Percentiles rank a stretch among this genome's conserved stretches.
Conservation (phyloP, 2,888 invertebrate genomes). For the Aphidius colemani region DNA sequence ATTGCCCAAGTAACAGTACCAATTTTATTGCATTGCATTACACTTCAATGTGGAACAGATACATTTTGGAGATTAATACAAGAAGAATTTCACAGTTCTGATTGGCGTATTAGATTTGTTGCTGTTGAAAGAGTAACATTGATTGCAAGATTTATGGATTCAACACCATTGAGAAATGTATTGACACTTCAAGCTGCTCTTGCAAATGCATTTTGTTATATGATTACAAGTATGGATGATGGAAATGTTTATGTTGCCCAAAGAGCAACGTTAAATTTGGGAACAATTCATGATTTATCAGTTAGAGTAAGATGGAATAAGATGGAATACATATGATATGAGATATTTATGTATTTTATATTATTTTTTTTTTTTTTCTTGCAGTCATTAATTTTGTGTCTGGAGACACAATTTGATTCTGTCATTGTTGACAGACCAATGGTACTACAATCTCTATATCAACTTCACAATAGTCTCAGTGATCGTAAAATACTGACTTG, state of each 20-base stretch:
- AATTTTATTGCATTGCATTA: constrained; percentile 91
- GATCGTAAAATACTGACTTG: constrained; percentile 90
- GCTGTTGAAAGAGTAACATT: constrained; percentile 90
- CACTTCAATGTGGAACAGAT: constrained; percentile 90
- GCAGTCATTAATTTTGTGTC: constrained; percentile 85
- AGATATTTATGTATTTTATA: not conserved
- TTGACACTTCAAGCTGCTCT: constrained; percentile 87
- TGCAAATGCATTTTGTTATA: constrained; percentile 95
- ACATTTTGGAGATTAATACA: constrained; percentile 96
- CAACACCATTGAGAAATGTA: constrained; percentile 82
- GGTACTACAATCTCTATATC: constrained; percentile 93
- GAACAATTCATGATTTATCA: constrained; percentile 89
- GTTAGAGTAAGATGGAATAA: constrained; percentile 68
- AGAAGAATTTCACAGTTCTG: constrained; percentile 87
- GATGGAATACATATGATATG: too few relatives aligned
- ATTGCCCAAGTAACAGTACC: constrained; percentile 92
- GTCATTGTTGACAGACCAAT: constrained; percentile 96
- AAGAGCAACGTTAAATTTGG: constrained; percentile 87
- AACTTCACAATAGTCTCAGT: constrained; percentile 89
- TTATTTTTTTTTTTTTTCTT: constrained; percentile 27
- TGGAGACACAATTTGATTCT: constrained; percentile 97
- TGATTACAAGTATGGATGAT: constrained; percentile 96
- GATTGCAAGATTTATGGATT: constrained; percentile 90
- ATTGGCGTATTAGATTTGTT: constrained; percentile 89
- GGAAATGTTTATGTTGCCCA: constrained; percentile 94